Percentiles rank a stretch among this genome's conserved stretches.
Evolutionary conservation across 2,888 invertebrate species (phyloP).

Genomic region (Drosophila atripex): DNA sequence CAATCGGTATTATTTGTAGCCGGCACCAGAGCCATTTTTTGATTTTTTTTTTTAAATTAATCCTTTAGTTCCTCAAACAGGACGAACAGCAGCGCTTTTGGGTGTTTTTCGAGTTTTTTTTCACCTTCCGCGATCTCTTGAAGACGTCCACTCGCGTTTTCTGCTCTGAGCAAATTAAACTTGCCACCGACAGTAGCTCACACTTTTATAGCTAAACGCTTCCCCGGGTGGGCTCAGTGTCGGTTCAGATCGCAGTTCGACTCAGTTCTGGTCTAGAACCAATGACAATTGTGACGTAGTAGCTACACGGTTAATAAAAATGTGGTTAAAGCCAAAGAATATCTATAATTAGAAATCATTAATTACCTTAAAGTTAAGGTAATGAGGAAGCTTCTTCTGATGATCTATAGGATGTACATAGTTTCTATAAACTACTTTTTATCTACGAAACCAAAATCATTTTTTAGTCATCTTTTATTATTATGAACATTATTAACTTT

Average conservation of each 20-base stretch:
- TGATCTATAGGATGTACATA: too few species aligned
- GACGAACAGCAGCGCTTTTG: constrained; percentile 64
- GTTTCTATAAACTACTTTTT: too few species aligned
- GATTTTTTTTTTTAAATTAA: constrained; percentile 28
- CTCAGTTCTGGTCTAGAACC: constrained; percentile 34
- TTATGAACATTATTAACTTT: too few species aligned
- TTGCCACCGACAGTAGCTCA: constrained; percentile 65
- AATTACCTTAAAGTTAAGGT: too few species aligned
- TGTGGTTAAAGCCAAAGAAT: too few species aligned
- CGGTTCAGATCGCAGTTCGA: constrained; percentile 15
- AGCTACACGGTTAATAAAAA: constrained; percentile 8
- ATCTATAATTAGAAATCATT: too few species aligned
- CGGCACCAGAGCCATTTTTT: constrained; percentile 80
- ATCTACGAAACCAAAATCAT: too few species aligned
- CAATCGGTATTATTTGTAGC: constrained; percentile 77
- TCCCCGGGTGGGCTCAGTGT: constrained; percentile 26
- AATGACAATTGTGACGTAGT: constrained; percentile 68
- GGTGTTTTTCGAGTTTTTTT: not conserved
- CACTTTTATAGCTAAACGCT: constrained; percentile 78
- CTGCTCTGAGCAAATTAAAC: constrained; percentile 82
- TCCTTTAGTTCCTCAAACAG: constrained; percentile 34
- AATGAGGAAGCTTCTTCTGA: too few species aligned
- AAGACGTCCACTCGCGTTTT: constrained; percentile 79
- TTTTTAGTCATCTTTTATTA: too few species aligned
- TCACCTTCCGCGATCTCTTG: constrained; percentile 35